Base-by-base conservation (phyloP, 2,113 vertebrate species). In the Caranx ignobilis region DNA sequence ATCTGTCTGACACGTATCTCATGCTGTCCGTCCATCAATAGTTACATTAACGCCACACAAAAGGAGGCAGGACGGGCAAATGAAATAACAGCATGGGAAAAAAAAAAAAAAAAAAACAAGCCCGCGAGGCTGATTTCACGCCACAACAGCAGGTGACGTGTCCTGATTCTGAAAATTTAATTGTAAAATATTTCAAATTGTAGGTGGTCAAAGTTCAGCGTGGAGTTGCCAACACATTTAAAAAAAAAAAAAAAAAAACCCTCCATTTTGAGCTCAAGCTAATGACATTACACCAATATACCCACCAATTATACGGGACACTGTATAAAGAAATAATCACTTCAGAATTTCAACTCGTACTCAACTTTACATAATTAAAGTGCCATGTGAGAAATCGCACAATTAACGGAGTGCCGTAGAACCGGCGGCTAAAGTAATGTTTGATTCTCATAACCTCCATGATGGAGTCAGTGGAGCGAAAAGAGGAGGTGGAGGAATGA, bases 331-430 rank as follows among this genome's bases (percentile, higher is more conserved):
- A 75, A 85, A 71, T 82, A 79, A 73, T 86, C 45, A 56, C 48
- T 71, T 79, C 43, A 31, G 39, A 79, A 74, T 75, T 84, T 82
- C 26, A 83, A 68, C 75, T 62, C 45, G 79, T 86, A 87, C 39
- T 66, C 56, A 75, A 85, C 77, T 79, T 85, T 88, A 83, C 89
- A 88, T 92, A 87, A 92, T 94, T 92, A 91, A 93, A 93, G 71
- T 85, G 32, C 71, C 65, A 71, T 83, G 70, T 90, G 90, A 92
- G 85, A 89, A 87, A 89, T 88, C 13, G 35, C 21, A 74, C 86
- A 89, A 90, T 93, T 92, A 90, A 86, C 31, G 13, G 19, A 32
- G 71, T 18, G 82, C 75, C 45, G 65, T 80, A 85, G 74, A 83
- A 86, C 90, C 84, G 47, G 68, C 62, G 79, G 89, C 85, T 55